phyloP scores from a whole-genome alignment of 2,888 invertebrate species.

The Chymomyza procnemis region DNA sequence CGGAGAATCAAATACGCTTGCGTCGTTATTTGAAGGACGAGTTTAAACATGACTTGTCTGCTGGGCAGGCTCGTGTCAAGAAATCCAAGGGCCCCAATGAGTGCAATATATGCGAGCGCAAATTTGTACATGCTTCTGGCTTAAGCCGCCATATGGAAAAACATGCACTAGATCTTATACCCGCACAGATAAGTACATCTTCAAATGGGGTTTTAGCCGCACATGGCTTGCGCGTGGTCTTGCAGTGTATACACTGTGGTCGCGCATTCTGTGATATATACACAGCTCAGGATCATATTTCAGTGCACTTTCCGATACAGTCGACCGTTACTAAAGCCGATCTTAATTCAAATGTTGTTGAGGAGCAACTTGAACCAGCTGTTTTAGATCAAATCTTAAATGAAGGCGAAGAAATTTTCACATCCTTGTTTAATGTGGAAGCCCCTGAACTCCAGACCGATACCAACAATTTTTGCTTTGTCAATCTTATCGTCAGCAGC shows the following conservation, averaged over 20 bases:
- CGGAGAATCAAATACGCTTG: slow-evolving; percentile 76
- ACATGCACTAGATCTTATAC: slow-evolving; percentile 76
- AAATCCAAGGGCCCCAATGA: slow-evolving; percentile 74
- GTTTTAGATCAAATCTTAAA: slow-evolving; percentile 14
- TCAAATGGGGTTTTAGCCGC: slow-evolving; percentile 14
- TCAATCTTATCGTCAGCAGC: slow-evolving; percentile 67
- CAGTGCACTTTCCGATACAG: slow-evolving; percentile 51
- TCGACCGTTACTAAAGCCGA: background rate
- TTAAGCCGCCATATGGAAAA: slow-evolving; percentile 78
- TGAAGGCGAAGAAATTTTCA: slow-evolving; percentile 23
- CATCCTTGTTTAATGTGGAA: background rate
- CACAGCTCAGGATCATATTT: slow-evolving; percentile 65
- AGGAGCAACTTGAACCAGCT: background rate
- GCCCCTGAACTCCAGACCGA: background rate
- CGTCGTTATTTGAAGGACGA: slow-evolving; percentile 77
- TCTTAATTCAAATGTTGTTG: background rate
- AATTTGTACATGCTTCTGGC: slow-evolving; percentile 78
- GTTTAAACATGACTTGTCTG: slow-evolving; percentile 72
- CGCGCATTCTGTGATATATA: slow-evolving; percentile 67
- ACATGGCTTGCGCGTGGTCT: slow-evolving; percentile 63
- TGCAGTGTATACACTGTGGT: slow-evolving; percentile 75
- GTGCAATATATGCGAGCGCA: slow-evolving; percentile 76
- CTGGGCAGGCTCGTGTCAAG: slow-evolving; percentile 35
- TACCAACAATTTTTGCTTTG: slow-evolving; percentile 10
- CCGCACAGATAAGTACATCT: slow-evolving; percentile 36